Evolutionary conservation across 1,140 invertebrate genomes (phyloP), one percentile per base, ranked within the genome.

Genomic region (Aleiodes sp.): DNA sequence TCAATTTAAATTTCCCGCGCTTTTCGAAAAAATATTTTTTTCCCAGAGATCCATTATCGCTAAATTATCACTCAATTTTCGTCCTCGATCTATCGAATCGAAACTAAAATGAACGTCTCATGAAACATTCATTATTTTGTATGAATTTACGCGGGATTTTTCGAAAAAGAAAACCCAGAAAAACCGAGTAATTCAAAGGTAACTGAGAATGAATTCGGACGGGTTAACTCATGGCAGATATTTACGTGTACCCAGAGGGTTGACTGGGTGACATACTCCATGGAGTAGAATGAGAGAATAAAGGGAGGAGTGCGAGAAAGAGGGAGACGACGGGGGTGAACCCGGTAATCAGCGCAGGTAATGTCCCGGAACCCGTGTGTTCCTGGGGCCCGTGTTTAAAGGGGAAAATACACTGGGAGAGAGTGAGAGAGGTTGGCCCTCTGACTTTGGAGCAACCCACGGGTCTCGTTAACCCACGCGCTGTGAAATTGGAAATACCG

Each of bases 401-500:
- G 74, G 79, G 77, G 39, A 21, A 35, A 39, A 24, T 39, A n/a
- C 29, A 33, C 9, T 37, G 60, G 60, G n/a, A 7, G 39, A 46
- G 9, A n/a, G 37, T 12, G 9, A 57, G 31, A 12, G 12, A 37
- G 35, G 29, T 16, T 24, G 60, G 33, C 43, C 33, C 65, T 64
- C 66, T 65, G 67, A 41, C 62, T 75, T 73, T 71, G 37, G 69
- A 28, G 24, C 75, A 52, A 43, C 63, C 77, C 59, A 62, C 77
- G 81, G 80, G 82, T 69, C 82, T 84, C 82, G 82, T 84, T 84
- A 84, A 83, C 79, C 78, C 81, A 84, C 79, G 82, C 80, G 80
- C 82, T 84, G 82, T 83, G 82, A 84, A 84, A 84, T 84, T 84
- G 82, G 82, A 84, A 84, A 82, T 83, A 80, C 80, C 75, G 70